These are phyloP conservation scores for Prorops nasuta DNA, from an alignment of 1,140 invertebrate species.

Conservation along the genomic window DNA sequence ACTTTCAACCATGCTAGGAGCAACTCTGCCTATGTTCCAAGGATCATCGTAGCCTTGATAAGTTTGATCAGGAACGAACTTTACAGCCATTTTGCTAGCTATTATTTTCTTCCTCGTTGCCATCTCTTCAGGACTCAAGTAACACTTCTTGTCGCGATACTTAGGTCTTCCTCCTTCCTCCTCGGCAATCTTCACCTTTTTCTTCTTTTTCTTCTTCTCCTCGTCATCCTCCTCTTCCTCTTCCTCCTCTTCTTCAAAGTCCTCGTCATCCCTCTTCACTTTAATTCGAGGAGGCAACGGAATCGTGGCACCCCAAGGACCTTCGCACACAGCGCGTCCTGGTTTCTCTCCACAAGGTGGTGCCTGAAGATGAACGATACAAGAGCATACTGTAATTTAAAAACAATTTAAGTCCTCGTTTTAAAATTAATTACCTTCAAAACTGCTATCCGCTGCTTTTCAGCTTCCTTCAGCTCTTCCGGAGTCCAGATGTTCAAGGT, in stretches of 20 bases:
- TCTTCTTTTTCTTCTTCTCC: background rate
- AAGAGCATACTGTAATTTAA: too few species aligned
- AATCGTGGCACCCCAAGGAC: conserved; percentile 16
- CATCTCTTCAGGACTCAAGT: conserved; percentile 6
- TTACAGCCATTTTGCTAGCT: background rate
- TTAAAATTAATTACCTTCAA: conserved; percentile 16
- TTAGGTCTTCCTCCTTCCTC: background rate
- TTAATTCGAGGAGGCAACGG: conserved; percentile 6
- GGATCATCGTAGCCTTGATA: conserved; percentile 23
- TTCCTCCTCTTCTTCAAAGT: conserved; percentile 17
- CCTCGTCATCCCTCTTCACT: background rate
- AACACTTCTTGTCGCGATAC: conserved; percentile 13
- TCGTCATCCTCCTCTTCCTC: conserved; percentile 8
- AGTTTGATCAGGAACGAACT: conserved; percentile 17
- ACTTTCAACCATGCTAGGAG: conserved; percentile 15
- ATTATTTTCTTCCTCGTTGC: background rate
- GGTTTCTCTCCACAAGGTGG: conserved; percentile 25
- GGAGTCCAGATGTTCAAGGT: conserved; percentile 16
- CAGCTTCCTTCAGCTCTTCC: conserved; percentile 17
- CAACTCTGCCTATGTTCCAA: conserved; percentile 24
- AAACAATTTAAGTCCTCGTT: too few species aligned
- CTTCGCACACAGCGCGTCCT: conserved; percentile 25
- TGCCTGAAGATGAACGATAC: conserved; percentile 11
- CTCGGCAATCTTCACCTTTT: background rate
- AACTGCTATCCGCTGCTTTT: conserved; percentile 19